A percentile compares a stretch with the other conserved stretches of the same genome.
phyloP scores from a whole-genome alignment of 2,888 invertebrate species.

The Cerastis rubricosa region DNA sequence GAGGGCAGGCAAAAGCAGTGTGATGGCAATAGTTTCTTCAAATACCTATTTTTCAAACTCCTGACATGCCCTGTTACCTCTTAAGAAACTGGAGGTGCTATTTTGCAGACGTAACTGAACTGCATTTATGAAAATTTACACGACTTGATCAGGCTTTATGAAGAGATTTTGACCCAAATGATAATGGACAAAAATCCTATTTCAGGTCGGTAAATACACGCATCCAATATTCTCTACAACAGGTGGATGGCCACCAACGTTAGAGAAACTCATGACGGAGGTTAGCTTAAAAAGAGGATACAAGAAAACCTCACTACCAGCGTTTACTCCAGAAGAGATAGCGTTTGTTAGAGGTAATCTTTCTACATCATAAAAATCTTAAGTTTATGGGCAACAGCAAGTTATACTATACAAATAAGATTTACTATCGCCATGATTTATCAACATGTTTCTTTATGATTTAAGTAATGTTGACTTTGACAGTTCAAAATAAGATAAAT shows the following conservation, averaged over 20 bases:
- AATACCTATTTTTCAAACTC: no score
- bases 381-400: no score
- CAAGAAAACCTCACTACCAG: conserved; percentile 82
- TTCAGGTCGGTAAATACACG: conserved; percentile 72
- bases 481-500: not conserved
- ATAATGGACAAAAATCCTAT: not conserved
- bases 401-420: not conserved
- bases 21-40: no score
- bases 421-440: not conserved
- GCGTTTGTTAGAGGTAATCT: conserved; percentile 70
- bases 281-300: conserved; percentile 83
- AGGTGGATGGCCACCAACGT: conserved; percentile 87
- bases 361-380: not conserved
- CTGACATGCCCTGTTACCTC: no score
- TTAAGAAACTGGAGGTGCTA: no score
- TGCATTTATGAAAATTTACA: no score
- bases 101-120: no score
- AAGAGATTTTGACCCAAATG: not conserved
- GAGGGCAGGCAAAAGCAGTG: no score
- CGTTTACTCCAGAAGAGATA: conserved; percentile 86
- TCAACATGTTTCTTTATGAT: no score
- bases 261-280: conserved; percentile 81
- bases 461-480: not conserved
- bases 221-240: conserved; percentile 83
- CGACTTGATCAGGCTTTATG: no score